Evolutionary conservation across 2,888 invertebrate genomes (phyloP), one percentile per base, ranked within the genome.

Genomic region (Epinotia demarniana): DNA sequence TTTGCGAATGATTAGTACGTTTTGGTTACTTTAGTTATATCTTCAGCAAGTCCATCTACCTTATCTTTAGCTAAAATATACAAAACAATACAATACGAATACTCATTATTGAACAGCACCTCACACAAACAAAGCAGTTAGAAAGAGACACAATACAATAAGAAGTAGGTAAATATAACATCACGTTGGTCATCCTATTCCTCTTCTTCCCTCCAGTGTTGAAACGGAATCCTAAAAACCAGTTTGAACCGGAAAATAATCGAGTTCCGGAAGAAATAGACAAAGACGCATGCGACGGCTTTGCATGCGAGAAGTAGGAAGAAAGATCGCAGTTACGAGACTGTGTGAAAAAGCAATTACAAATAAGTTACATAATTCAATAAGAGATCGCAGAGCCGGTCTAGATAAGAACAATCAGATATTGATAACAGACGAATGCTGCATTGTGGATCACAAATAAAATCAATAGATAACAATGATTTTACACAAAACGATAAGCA

Each of bases 331-430:
- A 80, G 82, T 86, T 86, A 87, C 87, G 86, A 86, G 86, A 83
- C 85, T 89, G 87, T 92, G 90, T 87, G 91, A 90, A 91, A 89
- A 89, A 85, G 87, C 86, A 89, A 91, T 92, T 92, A 90, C 85
- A 83, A 83, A 85, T 84, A 89, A 92, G 88, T 85, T 91, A 92
- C 91, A 82, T 79, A 85, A 86, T 86, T 88, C 84, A 87, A 83
- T 86, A 86, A 86, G 90, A 90, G 89, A 90, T 88, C 87, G 85
- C 87, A 80, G 81, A 81, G 85, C 86, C 87, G 87, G 86, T 86
- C 86, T 80, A 74, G 77, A 85, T 86, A 85, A 80, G 79, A 39
- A 39, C 9, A 39, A 88, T 88, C 88, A 83, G 77, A 76, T 79
- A 71, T 67, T 68, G 77, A 74, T 73, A 78, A 76, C 76, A 75